Percentiles rank a stretch among this genome's conserved stretches.
phyloP scores from a whole-genome alignment of 2,113 vertebrate genomes.

The Propithecus coquereli region DNA sequence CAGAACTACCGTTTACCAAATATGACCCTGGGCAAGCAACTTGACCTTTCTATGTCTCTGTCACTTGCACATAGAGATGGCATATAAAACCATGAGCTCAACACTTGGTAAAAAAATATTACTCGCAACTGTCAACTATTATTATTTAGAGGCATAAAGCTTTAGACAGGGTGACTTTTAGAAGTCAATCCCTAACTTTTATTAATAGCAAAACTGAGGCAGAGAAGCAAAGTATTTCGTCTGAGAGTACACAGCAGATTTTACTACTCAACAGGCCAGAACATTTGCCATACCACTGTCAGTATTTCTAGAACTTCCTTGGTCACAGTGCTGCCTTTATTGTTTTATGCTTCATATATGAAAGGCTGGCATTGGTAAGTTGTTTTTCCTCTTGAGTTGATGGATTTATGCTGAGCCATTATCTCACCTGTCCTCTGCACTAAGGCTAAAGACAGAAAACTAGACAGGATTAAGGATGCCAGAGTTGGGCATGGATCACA shows the following conservation, averaged over 20 bases:
- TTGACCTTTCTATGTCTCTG: not conserved
- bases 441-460: not conserved
- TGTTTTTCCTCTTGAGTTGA: conserved; percentile 32
- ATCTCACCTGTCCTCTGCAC: not conserved
- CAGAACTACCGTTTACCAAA: not conserved
- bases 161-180: not conserved
- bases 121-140: not conserved
- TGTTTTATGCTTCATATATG: not conserved
- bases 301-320: not conserved
- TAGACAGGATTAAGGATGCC: conserved; percentile 45
- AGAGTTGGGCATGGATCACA: not conserved
- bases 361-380: not conserved
- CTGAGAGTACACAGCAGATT: not conserved
- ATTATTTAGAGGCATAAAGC: not conserved
- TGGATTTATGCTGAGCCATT: conserved; percentile 19
- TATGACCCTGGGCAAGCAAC: not conserved
- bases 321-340: not conserved
- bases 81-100: not conserved
- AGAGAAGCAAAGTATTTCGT: not conserved
- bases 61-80: not conserved
- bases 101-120: not conserved
- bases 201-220: not conserved
- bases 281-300: not conserved
- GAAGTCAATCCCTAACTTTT: not conserved
- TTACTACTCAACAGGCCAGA: not conserved